Base-by-base conservation (phyloP, 2,888 invertebrate species). In the Aphodius granarius region DNA sequence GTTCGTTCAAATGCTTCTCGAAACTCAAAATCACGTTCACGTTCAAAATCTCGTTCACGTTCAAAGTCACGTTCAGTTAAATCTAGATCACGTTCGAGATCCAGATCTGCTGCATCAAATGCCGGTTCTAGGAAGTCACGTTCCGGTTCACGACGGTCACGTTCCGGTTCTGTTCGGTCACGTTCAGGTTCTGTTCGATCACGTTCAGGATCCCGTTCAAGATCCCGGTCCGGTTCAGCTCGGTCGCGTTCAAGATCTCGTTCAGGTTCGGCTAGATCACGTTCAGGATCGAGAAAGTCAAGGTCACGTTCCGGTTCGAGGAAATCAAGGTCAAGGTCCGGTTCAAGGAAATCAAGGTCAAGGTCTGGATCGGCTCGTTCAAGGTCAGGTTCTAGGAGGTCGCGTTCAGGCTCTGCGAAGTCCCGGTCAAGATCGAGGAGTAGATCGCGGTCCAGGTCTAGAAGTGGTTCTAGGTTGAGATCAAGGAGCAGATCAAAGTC, bases 131-230 rank as follows among this genome's bases (percentile, higher is more conserved):
- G 71, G 71, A 64, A 71, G 80, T 83, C 83, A 15, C 75, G 78
- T n/a, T 81, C 81, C 5, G 77, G 81, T 21, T 80, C 81, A 62
- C 72, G 77, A 18, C 78, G 80, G 74, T 84, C 84, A 19, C 78
- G 81, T 73, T 84, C 87, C 0, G 84, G 86, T 21, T 83, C 85
- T 0, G 74, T 78, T 16, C 80, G 79, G 9, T 83, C 84, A 0
- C 76, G 83, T 1, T 86, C 87, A 1, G 84, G 86, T 19, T 83
- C 85, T 0, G 74, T 78, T 13, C 80, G 80, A 15, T 83, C 84
- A 0, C 76, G 83, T 2, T 86, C 6, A 79, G 81, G 13, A 79
- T 76, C 70, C 80, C 82, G 3, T 78, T 78, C 63, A 81, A 18
- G 66, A 20, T 75, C 75, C 20, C 77, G 76, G 17, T 83, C 82